Base-by-base conservation (phyloP, 2,113 vertebrate species). In the Crocuta crocuta region DNA sequence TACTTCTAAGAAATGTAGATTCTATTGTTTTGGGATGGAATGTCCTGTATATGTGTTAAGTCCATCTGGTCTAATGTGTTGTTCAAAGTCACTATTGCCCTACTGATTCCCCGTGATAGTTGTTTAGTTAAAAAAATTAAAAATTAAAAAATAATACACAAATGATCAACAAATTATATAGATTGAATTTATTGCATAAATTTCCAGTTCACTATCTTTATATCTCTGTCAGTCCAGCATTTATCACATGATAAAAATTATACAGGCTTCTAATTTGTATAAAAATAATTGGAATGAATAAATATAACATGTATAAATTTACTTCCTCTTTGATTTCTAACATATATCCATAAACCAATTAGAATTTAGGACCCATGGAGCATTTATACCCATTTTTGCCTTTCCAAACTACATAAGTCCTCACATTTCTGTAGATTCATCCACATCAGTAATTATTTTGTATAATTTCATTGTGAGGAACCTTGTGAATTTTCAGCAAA, bases 401-500 rank as follows among this genome's bases (percentile, higher is more conserved):
- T 78, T 88, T 53, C 43, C 70, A 93, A 65, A 80, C 85, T 80
- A 85, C 66, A 31, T 86, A 95, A 95, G 8, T 76, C 48, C 73
- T 80, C 35, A 58, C 55, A 81, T 86, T 90, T 74, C 55, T 86
- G 31, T 68, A 90, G 66, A 86, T 68, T 89, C 73, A 74, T 74
- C 85, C 19, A 91, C 10, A 95, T 66, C 31, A 50, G 70, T 86
- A 94, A 82, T 93, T 74, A 91, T 17, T 81, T 89, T 86, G 33
- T 96, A 89, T 66, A 70, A 97, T 91, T 96, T 82, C 73, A 78
- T 68, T 63, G 39, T 83, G 68, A 80, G 94, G 31, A 93, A 87
- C 12, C 61, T 28, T 89, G 35, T 45, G 87, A 91, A 79, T 89
- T 93, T 45, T 89, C 74, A 70, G 63, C 79, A 73, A 84, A 82